A percentile compares a stretch with the other conserved stretches of the same genome.
phyloP scores from a whole-genome alignment of 1,140 invertebrate genomes.

The Arctopsyche grandis region DNA sequence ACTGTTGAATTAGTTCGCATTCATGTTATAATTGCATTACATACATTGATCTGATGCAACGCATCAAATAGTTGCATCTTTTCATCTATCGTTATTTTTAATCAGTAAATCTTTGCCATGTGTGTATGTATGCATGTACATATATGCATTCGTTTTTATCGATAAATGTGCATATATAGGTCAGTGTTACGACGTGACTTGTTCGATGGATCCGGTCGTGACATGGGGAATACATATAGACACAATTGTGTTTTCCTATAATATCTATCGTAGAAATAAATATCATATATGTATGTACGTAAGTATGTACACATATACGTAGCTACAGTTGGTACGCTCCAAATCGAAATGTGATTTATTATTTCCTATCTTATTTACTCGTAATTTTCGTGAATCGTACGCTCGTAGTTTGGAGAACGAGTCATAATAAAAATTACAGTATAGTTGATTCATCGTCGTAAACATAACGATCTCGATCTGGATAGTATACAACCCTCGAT shows the following conservation, averaged over 20 bases:
- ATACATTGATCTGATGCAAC: too few species aligned
- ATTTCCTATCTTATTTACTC: background rate
- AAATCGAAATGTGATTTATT: background rate
- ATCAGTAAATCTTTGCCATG: too few species aligned
- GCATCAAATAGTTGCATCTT: too few species aligned
- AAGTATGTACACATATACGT: too few species aligned
- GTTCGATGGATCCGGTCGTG: slow-evolving; percentile 26
- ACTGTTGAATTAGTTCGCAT: too few species aligned
- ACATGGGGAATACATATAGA: background rate
- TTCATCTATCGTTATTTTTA: too few species aligned
- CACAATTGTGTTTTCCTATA: slow-evolving; percentile 14
- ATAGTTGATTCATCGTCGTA: background rate
- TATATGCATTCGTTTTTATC: too few species aligned
- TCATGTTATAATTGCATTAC: too few species aligned
- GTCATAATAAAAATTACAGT: background rate
- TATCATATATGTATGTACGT: too few species aligned
- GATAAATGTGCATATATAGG: slow-evolving; percentile 21
- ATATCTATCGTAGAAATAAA: too few species aligned
- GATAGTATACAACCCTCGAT: background rate
- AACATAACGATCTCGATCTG: background rate
- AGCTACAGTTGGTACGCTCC: too few species aligned
- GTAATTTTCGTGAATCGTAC: background rate
- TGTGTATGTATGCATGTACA: too few species aligned
- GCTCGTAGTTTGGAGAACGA: background rate
- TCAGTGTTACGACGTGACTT: slow-evolving; percentile 33